These are phyloP conservation scores for Lepilemur septentrionalis DNA, from an alignment of 2,797 vertebrate species.

Conservation along the genomic window DNA sequence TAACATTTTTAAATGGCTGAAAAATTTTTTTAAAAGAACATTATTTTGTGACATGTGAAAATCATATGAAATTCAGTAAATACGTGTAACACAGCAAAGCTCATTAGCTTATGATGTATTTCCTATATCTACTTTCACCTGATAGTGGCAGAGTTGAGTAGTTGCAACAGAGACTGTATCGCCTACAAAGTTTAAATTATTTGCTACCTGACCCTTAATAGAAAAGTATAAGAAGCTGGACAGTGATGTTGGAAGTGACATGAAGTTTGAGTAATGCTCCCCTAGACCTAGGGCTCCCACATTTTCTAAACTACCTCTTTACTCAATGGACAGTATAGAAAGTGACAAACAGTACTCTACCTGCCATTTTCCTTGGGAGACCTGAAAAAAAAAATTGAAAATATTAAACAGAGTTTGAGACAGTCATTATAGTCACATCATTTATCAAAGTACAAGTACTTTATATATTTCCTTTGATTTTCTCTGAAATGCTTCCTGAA, in stretches of 20 bases:
- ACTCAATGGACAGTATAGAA: not conserved
- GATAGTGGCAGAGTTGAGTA: not conserved
- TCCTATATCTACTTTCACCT: not conserved
- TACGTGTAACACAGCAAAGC: not conserved
- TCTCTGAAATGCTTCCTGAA: conserved; percentile 24
- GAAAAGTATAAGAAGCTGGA: not conserved
- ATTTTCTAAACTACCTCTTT: not conserved
- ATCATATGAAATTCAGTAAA: not conserved
- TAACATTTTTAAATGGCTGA: not conserved
- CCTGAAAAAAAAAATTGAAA: conserved; percentile 82
- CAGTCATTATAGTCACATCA: not conserved
- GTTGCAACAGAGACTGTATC: not conserved
- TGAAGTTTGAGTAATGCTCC: not conserved
- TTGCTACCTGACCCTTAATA: not conserved
- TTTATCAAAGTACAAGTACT: conserved; percentile 48
- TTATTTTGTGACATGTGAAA: conserved; percentile 4
- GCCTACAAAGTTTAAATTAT: not conserved
- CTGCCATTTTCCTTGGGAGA: conserved; percentile 87
- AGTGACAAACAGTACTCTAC: conserved; percentile 81
- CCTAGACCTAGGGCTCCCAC: not conserved
- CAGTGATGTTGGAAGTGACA: not conserved
- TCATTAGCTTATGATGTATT: not conserved
- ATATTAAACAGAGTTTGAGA: conserved; percentile 42
- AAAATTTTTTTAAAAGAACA: not conserved
- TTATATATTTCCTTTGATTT: conserved; percentile 1